Evolutionary conservation across 2,888 invertebrate species (phyloP), one percentile per base, ranked within the genome.

Genomic region (Lochmaea crataegi): DNA sequence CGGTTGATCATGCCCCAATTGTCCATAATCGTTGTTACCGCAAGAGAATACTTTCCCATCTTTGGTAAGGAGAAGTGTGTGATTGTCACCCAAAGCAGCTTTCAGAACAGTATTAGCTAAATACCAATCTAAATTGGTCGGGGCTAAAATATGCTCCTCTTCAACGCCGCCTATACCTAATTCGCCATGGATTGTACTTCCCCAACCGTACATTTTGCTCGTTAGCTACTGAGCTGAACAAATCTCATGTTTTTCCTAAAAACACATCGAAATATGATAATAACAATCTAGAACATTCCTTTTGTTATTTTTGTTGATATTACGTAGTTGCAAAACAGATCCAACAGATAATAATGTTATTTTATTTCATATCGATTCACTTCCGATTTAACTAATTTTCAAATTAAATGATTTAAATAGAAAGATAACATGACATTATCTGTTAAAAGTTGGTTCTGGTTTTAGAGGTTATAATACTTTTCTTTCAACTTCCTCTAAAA

Each of bases 21-120:
- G 98, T 1, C 96, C 96, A 82, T 92, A 92, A 83, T 97, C 96
- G 88, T 99, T 99, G 84, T 90, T 94, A 1, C 99, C 99, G 89
- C 97, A 98, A 2, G 96, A 94, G 87, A 92, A 97, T 7, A 98
- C 89, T 81, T 93, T 90, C 11, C 98, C 97, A 83, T 91, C 90
- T 73, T 88, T 88, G 0, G 94, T 92, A 0, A 96, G 88, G 77
- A 96, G 90, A 14, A 97, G 85, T 0, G 95, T 93, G 85, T 97
- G 96, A 79, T 92, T 92, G 80, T 93, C 92, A 26, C 97, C 97
- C 81, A 96, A 94, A 6, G 94, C 92, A 63, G 90, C 88, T 69
- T 88, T 86, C 63, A 86, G 84, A 2, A 93, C 86, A 76, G 88
- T 87, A 69, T 86, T 86, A 68, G 91, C 90, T 75, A 89, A 89